phyloP scores from a whole-genome alignment of 2,113 vertebrate species.

The Charadrius vociferus region DNA sequence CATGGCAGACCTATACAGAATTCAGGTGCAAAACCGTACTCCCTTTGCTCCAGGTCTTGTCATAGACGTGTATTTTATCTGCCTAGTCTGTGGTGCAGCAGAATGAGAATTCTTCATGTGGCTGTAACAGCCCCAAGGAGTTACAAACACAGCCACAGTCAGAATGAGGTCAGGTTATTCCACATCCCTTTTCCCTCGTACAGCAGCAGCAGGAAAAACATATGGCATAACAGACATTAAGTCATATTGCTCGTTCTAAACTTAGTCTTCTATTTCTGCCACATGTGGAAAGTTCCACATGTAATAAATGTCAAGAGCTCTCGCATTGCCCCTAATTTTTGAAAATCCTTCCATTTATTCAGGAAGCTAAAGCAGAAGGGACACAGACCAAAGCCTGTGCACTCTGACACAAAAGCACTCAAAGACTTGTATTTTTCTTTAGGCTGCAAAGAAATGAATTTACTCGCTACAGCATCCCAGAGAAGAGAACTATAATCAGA shows the following conservation, averaged over 20 bases:
- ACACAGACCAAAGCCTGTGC: neutral
- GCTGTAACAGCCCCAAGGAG: constrained; percentile 9
- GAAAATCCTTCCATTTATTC: neutral
- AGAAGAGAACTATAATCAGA: neutral
- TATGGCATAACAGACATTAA: constrained; percentile 60
- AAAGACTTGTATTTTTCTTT: neutral
- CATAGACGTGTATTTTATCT: neutral
- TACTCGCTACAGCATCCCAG: neutral
- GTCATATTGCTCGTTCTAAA: constrained; percentile 53
- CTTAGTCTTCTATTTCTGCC: constrained; percentile 39
- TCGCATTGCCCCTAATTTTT: neutral
- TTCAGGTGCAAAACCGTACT: neutral
- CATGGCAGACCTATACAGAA: neutral
- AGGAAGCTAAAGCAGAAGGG: neutral
- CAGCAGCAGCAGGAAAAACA: constrained; percentile 52
- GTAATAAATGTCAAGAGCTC: constrained; percentile 20
- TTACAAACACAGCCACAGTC: neutral
- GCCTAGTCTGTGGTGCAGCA: neutral
- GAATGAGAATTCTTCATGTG: neutral
- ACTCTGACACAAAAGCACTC: neutral
- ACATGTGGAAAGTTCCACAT: constrained; percentile 38
- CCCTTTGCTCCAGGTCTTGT: neutral
- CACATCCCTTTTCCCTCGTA: neutral
- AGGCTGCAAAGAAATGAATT: neutral
- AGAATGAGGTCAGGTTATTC: constrained; percentile 47